Base-by-base conservation (phyloP, 2,113 vertebrate genomes). In the Tragelaphus buxtoni region DNA sequence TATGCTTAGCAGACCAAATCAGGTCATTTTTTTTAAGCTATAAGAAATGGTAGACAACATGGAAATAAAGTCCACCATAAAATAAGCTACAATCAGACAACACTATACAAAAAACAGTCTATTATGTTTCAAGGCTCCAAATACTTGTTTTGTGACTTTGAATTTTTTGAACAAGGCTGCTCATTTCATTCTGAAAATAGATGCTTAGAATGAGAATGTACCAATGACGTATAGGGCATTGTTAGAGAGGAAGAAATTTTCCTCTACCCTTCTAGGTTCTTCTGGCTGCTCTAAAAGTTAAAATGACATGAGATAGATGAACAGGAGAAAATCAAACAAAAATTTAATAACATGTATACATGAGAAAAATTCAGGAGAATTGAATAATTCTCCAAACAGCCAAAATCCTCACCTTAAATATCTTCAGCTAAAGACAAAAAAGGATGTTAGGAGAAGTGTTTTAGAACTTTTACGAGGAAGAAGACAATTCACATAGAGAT, bases 141-240 rank as follows among this genome's bases (percentile, higher is more conserved):
- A 90, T 89, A 51, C 58, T 90, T 94, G 9, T 89, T 93, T 90
- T 74, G 42, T 91, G n/a, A 80, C 58, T 96, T 93, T 88, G 42
- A 97, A 87, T 84, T 45, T 88, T 91, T 94, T 88, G 30, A 95
- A 61, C 39, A 63, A 93, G 53, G 0, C 32, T 92, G 7, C 24
- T 92, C 45, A 82, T 96, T 96, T 96, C 58, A 80, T 90, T 96
- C 69, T 80, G 35, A 83, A n/a, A 96, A 93, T 13, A 91, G 58
- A 83, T 92, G 47, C n/a, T 97, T 96, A 83, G 63, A 96, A 79
- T 94, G 32, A 96, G 32, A 82, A 88, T 58, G 13, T 77, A 35
- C 10, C 90, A 83, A 7, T 90, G 26, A 65, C 74, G 77, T 51
- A 89, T n/a, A 96, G 32, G 51, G 56, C 24, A 90, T 22, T 81